These are phyloP conservation scores for Aleiodes testaceus DNA, from an alignment of 2,888 invertebrate species.

Conservation along the genomic window DNA sequence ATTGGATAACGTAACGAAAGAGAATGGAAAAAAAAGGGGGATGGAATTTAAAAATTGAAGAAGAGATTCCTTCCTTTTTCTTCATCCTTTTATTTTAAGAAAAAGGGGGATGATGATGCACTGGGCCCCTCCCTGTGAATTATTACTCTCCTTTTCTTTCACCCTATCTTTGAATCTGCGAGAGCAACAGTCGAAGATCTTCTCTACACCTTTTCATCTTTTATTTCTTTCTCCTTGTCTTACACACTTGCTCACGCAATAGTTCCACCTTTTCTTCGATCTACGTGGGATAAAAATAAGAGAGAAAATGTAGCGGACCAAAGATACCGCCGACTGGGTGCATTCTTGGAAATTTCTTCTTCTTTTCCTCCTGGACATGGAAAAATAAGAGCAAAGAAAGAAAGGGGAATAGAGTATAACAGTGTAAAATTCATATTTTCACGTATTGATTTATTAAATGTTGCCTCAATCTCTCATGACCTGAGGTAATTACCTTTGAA, in stretches of 20 bases:
- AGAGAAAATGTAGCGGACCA: neutral
- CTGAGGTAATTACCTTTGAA: conserved; percentile 4
- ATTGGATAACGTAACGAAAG: conserved; percentile 37
- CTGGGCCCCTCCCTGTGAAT: conserved; percentile 57
- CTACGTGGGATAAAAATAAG: conserved; percentile 5
- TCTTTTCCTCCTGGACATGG: neutral
- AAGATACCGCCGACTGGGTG: conserved; percentile 29
- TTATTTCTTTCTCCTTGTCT: conserved; percentile 40
- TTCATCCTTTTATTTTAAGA: too few species aligned
- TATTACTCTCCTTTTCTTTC: conserved; percentile 56
- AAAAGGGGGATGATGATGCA: conserved; percentile 58
- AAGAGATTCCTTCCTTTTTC: neutral
- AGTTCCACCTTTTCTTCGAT: conserved; percentile 30
- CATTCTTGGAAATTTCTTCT: conserved; percentile 30
- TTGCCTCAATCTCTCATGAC: neutral
- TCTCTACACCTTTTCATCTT: conserved; percentile 48
- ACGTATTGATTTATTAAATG: conserved; percentile 27
- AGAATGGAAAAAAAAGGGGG: conserved; percentile 46
- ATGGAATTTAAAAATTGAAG: conserved; percentile 20
- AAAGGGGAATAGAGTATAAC: neutral
- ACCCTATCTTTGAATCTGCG: conserved; percentile 61
- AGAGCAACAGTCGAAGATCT: conserved; percentile 51
- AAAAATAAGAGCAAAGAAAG: conserved; percentile 20
- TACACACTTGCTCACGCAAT: conserved; percentile 1
- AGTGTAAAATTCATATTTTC: conserved; percentile 8